Base-by-base conservation (phyloP, 2,797 vertebrate genomes). In the Sparidentex hasta region DNA sequence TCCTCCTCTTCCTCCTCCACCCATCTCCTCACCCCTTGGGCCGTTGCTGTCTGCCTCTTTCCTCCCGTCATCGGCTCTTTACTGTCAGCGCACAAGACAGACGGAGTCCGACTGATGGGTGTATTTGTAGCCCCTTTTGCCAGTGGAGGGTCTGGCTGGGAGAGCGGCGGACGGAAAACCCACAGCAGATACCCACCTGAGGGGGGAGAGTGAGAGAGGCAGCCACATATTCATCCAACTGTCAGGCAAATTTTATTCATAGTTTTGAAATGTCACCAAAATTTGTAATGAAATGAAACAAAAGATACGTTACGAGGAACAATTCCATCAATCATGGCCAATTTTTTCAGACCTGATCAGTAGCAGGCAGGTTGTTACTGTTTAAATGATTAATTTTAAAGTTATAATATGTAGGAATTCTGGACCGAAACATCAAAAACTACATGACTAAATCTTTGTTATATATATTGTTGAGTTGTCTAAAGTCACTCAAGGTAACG, bases 41-140 rank as follows among this genome's bases (percentile, higher is more conserved):
- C 76, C 63, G 52, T 57, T 48, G 41, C 77, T 78, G 85, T 80
- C 86, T 76, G 70, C 75, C 81, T 82, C 43, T 59, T 74, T 56
- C 43, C 74, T 72, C 71, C 56, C 4, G 12, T 84, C 69, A 78
- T 74, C n/a, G 61, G 66, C 74, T 82, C 76, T 87, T 85, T 80
- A 87, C 82, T 87, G 76, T 92, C 86, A 82, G 66, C 4, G 29
- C 25, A 38, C 7, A 20, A 90, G 81, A 83, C 89, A 84, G 80
- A 88, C 78, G 5, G 63, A 79, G 76, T 76, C 69, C 59, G 57
- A 81, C 72, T 88, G 87, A 88, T 81, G 90, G 64, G 84, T 87
- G 87, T 92, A 89, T 94, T 92, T 91, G 91, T 89, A 85, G 89
- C 78, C 82, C 66, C 85, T 27, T 27, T 80, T 87, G 89, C 88